Evolutionary conservation across 2,888 invertebrate species (phyloP), one percentile per base, ranked within the genome.

Genomic region (Tolmerus cingulatus): DNA sequence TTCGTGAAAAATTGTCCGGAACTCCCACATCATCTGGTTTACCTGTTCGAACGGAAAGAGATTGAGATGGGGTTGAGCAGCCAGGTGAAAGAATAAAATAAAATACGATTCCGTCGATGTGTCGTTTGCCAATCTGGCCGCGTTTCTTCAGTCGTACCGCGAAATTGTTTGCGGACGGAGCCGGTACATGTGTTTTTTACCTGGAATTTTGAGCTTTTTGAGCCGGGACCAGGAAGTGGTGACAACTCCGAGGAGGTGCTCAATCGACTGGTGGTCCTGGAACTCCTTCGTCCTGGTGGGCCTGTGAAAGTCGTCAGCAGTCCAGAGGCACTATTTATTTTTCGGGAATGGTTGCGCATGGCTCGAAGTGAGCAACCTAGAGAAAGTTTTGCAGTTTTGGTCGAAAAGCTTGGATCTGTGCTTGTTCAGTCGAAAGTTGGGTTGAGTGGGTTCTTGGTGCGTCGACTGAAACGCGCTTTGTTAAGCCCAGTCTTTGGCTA

Each of bases 391-490:
- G 7, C 37, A 77, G 40, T 16, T 78, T 78, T 78, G 78, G 78
- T 78, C 43, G 46, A 78, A 78, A 78, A 78, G 78, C 78, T 78
- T 43, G 9, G n/a, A 16, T 7, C 0, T 51, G 51, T 51, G 3
- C 12, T 46, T 14, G 16, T 14, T 51, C 51, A 16, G 51, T 51
- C n/a, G n/a, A 51, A 51, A 19, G 51, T 51, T 51, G n/a, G n/a
- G 0, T 7, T 7, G 51, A 8, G 8, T n/a, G n/a, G 51, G n/a
- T n/a, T 51, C 2, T n/a, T 51, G 19, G n/a, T 51, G n/a, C 1
- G 19, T 2, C 30, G 34, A 55, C 55, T 82, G 57, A 82, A 82
- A 82, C 81, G 81, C 81, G 81, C 81, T 82, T 82, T 19, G 30
- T 16, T n/a, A 34, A n/a, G 30, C n/a, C 34, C 81, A 82, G 19